A percentile compares a stretch with the other conserved stretches of the same genome.
Evolutionary conservation across 2,888 invertebrate species (phyloP).

Genomic region (Tenthredo mesomela): DNA sequence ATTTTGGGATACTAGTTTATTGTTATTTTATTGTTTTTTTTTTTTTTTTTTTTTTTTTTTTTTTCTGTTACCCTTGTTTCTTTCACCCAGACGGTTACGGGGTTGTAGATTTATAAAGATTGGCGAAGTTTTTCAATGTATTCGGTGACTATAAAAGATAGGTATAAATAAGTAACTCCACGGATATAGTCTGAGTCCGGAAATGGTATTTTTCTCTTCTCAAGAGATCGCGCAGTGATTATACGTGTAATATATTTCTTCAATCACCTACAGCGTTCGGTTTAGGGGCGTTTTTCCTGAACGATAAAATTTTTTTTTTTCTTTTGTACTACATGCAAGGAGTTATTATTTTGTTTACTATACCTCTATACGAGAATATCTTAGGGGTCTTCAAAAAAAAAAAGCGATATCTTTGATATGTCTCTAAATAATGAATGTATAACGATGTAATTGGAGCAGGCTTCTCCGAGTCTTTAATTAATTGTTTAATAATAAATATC

Average conservation of each 20-base stretch:
- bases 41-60: background rate
- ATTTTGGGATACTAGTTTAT: background rate
- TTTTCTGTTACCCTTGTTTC: background rate
- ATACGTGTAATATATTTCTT: background rate
- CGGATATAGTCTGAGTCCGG: constrained; percentile 17
- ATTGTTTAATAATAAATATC: constrained; percentile 67
- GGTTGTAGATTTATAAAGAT: constrained; percentile 22
- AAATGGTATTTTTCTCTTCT: background rate
- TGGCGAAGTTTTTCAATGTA: constrained; percentile 34
- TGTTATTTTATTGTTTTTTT: background rate
- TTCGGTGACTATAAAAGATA: constrained; percentile 21
- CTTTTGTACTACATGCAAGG: background rate
- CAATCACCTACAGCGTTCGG: background rate
- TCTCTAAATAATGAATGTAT: background rate
- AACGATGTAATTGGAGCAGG: constrained; percentile 55
- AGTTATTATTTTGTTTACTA: background rate
- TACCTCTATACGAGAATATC: background rate
- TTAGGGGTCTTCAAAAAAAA: background rate
- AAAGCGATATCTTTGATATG: constrained; percentile 28
- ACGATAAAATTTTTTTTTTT: background rate
- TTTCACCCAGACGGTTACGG: background rate
- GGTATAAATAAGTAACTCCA: background rate
- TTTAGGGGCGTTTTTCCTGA: background rate
- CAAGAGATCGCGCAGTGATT: constrained; percentile 25
- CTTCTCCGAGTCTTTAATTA: constrained; percentile 62